These are phyloP conservation scores for Merops nubicus DNA, from an alignment of 2,113 vertebrate species.

Conservation along the genomic window DNA sequence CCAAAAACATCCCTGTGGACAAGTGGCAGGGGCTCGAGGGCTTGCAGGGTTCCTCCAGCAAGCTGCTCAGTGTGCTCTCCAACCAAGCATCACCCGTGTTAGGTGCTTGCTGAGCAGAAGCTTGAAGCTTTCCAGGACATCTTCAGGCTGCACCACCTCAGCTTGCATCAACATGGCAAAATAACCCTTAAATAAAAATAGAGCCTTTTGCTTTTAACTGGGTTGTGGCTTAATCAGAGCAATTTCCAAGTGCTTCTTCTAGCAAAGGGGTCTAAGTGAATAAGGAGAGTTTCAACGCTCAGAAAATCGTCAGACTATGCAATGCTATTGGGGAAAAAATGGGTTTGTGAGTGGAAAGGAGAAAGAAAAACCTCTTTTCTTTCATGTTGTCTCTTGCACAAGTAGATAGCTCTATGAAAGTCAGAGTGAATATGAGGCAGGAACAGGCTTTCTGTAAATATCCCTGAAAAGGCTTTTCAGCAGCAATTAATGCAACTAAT, in stretches of 20 bases:
- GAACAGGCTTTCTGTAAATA: neutral
- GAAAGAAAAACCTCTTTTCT: neutral
- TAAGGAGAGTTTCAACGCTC: neutral
- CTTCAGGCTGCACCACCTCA: neutral
- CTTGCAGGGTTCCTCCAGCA: neutral
- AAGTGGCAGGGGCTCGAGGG: neutral
- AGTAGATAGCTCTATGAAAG: neutral
- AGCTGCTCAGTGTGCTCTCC: rapidly evolving
- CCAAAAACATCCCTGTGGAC: neutral
- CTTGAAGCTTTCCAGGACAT: neutral
- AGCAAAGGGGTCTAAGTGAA: neutral
- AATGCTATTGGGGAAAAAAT: neutral
- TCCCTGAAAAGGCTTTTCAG: neutral
- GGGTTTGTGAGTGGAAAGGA: neutral
- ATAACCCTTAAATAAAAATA: too few species aligned
- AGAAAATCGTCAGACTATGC: neutral
- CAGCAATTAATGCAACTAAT: neutral
- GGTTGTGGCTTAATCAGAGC: neutral
- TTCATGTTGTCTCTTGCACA: neutral
- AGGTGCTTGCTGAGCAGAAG: rapidly evolving
- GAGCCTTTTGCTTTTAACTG: neutral
- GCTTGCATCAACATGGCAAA: rapidly evolving
- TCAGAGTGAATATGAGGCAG: neutral
- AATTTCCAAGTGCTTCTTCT: neutral
- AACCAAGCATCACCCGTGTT: rapidly evolving